A percentile compares a stretch with the other conserved stretches of the same genome.
These are phyloP conservation scores for Rhinolophus ferrumequinum DNA, from an alignment of 2,113 vertebrate genomes.

Conservation along the genomic window DNA sequence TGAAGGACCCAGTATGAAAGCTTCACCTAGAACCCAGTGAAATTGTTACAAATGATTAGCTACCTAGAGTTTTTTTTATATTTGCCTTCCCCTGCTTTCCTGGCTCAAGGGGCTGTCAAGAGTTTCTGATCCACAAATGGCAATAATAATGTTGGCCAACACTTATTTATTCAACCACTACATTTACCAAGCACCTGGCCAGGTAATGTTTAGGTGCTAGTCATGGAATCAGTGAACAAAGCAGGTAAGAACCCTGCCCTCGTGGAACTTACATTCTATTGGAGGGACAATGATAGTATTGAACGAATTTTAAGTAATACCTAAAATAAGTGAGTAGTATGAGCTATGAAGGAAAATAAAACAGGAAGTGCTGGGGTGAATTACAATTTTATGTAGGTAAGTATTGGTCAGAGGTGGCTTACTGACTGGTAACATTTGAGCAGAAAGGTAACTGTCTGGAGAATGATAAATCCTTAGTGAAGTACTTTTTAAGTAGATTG, in stretches of 20 bases:
- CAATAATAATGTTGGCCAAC: neutral
- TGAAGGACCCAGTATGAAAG: neutral
- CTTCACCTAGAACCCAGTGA: neutral
- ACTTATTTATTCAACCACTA: neutral
- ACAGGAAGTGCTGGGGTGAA: neutral
- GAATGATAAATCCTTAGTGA: neutral
- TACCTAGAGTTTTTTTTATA: neutral
- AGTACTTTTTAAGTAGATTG: neutral
- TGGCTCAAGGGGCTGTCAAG: neutral
- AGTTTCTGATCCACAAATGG: neutral
- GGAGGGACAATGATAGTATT: neutral
- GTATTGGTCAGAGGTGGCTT: neutral
- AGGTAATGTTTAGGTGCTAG: neutral
- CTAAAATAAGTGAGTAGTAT: neutral
- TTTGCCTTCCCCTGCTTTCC: neutral
- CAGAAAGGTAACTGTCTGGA: neutral
- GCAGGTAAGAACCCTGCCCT: neutral
- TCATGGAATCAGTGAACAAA: neutral
- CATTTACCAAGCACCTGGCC: neutral
- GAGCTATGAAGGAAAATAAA: neutral
- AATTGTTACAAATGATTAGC: neutral
- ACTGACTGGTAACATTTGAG: neutral
- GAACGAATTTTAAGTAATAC: neutral
- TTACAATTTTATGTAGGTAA: neutral
- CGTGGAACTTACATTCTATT: neutral